Base-by-base conservation (phyloP, 2,113 vertebrate genomes). In the Poecilia latipinna region DNA sequence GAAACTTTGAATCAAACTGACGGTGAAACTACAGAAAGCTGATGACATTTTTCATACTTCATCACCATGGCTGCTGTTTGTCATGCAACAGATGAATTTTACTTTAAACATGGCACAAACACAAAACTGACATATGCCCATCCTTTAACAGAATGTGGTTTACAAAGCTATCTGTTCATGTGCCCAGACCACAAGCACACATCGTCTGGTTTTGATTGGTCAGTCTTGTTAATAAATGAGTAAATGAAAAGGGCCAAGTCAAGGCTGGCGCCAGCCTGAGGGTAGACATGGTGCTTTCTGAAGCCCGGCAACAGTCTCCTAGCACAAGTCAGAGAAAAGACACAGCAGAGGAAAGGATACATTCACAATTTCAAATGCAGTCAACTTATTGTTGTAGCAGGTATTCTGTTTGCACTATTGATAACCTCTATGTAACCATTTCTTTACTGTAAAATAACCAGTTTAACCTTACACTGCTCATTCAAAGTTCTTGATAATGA, bases 211-310 rank as follows among this genome's bases (percentile, higher is more conserved):
- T 85, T 67, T 81, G 77, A 90, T 78, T 80, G 63, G 82, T 94
- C 87, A 90, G 90, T 92, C 83, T 31, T 84, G 88, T 93, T 93
- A 93, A 84, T 86, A 82, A 74, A 91, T 74, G 86, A 75, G 83
- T 44, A 44, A 82, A 89, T 72, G 68, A 87, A 91, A 89, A 88
- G 88, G 86, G 90, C 88, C 26, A 22, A 68, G 77, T 76, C 67
- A 0, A 75, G 74, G 71, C 82, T 78, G 89, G 85, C 73, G 87
- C 86, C 80, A 15, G 70, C 3, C 33, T 32, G 19, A 35, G 70
- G 33, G 0, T 42, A 4, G 5, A 32, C 4, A 8, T 0, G 0
- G 39, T 29, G 71, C 61, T 44, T 84, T 57, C 60, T 64, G 74
- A n/a, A 71, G 77, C 54, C 82, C 0, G 2, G 82, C 60, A 74